Evolutionary conservation across 1,140 invertebrate genomes (phyloP).

Genomic region (Bombus vancouverensis): DNA sequence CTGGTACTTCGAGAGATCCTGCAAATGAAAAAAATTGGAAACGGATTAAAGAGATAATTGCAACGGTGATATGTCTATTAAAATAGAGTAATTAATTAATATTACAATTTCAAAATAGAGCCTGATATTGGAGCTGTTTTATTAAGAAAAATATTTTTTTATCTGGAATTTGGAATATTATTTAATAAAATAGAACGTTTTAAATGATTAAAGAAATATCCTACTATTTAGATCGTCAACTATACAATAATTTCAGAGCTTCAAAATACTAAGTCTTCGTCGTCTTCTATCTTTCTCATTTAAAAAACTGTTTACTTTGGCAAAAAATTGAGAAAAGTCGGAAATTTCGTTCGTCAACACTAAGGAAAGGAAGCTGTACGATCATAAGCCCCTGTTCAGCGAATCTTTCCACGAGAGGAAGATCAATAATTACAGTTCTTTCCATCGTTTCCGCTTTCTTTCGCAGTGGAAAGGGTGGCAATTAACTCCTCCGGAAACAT

Average conservation of each 20-base stretch:
- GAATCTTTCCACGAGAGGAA: background rate
- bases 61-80: no score
- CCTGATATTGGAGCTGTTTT: no score
- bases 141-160: background rate
- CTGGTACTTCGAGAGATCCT: background rate
- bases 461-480: background rate
- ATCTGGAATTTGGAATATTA: background rate
- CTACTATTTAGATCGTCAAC: no score
- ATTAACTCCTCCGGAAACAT: slow-evolving; percentile 12
- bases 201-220: no score
- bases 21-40: background rate
- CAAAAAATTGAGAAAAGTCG: background rate
- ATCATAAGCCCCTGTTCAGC: background rate
- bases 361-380: background rate
- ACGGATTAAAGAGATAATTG: background rate
- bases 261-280: no score
- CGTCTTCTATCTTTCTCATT: no score
- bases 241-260: no score
- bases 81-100: no score
- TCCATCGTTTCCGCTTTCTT: slow-evolving; percentile 13
- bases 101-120: no score
- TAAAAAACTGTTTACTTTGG: background rate
- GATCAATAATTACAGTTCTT: slow-evolving; percentile 17
- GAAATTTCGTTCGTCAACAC: background rate
- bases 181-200: no score